Conservation (phyloP, 2,888 invertebrate species). For the Cynaeus angustus region DNA sequence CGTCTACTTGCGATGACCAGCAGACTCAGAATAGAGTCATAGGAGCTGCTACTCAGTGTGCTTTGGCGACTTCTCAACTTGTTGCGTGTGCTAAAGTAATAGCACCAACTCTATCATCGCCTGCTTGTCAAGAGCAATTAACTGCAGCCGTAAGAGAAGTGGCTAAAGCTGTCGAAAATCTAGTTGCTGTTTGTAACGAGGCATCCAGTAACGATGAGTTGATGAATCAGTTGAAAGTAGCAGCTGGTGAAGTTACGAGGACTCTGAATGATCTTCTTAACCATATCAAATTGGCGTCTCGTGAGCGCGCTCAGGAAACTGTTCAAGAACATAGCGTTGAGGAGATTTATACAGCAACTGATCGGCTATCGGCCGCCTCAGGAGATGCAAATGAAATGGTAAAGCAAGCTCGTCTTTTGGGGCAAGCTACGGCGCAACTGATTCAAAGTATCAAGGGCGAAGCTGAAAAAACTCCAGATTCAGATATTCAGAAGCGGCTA, state of each 20-base stretch:
- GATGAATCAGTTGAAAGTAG: slow-evolving; percentile 84
- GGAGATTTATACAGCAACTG: slow-evolving; percentile 91
- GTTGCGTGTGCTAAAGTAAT: slow-evolving; percentile 98
- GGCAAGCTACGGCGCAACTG: slow-evolving; percentile 94
- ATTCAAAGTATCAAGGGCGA: slow-evolving; percentile 97
- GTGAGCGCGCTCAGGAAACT: slow-evolving; percentile 78
- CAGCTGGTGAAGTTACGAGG: slow-evolving; percentile 90
- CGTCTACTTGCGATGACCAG: slow-evolving; percentile 89
- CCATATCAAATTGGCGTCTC: slow-evolving; percentile 85
- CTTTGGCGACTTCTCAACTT: slow-evolving; percentile 96
- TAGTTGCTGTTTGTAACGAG: slow-evolving; percentile 88
- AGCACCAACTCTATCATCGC: slow-evolving; percentile 87
- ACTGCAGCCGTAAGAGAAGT: slow-evolving; percentile 95
- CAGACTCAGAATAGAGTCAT: slow-evolving; percentile 91
- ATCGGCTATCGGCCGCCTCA: slow-evolving; percentile 88
- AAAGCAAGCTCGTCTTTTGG: slow-evolving; percentile 90
- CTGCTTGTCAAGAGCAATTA: slow-evolving; percentile 92
- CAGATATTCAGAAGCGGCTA: slow-evolving; percentile 91
- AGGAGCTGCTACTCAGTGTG: slow-evolving; percentile 96
- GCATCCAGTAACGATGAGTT: slow-evolving; percentile 80
- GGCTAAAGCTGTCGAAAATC: slow-evolving; percentile 90
- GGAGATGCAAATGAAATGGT: slow-evolving; percentile 96
- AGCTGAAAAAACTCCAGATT: slow-evolving; percentile 90
- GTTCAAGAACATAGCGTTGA: slow-evolving; percentile 88
- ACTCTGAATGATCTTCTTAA: slow-evolving; percentile 92